These are phyloP conservation scores for Dolomedes plantarius DNA, from an alignment of 2,888 invertebrate genomes.

Conservation along the genomic window DNA sequence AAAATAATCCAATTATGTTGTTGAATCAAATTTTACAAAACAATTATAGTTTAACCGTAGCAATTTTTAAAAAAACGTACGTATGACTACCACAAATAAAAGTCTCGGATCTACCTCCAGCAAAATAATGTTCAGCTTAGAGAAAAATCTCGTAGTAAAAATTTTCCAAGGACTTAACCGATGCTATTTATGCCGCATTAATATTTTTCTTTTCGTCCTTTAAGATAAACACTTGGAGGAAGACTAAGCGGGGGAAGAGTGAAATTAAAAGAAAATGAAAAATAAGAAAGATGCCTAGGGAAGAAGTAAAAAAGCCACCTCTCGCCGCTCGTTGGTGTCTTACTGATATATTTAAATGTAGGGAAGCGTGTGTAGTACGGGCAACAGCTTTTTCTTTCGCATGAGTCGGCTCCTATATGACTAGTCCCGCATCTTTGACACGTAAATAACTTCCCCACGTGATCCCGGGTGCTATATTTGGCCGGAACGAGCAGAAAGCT, in stretches of 20 bases:
- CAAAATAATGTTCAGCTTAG: too few species aligned
- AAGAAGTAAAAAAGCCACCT: conserved; percentile 4
- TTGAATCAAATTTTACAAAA: too few species aligned
- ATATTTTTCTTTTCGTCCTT: conserved; percentile 48
- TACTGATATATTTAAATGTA: conserved; percentile 59
- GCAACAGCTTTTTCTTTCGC: conserved; percentile 42
- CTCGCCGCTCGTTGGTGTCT: conserved; percentile 19
- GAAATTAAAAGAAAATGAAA: conserved; percentile 32
- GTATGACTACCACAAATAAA: too few species aligned
- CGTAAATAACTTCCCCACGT: conserved; percentile 11
- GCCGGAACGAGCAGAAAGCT: not conserved
- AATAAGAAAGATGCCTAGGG: not conserved
- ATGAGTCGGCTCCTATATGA: conserved; percentile 4
- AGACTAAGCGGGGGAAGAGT: conserved; percentile 5
- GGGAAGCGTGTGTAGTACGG: not conserved
- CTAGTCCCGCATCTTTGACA: not conserved
- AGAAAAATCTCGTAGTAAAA: too few species aligned
- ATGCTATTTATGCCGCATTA: conserved; percentile 55
- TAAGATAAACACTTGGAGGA: conserved; percentile 50
- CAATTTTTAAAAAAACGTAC: too few species aligned
- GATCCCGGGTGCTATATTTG: conserved; percentile 1
- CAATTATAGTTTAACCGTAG: too few species aligned
- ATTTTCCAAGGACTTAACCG: conserved; percentile 9
- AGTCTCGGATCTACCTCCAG: too few species aligned
- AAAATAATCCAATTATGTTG: too few species aligned